These are phyloP conservation scores for Pristionchus mayeri DNA, from an alignment of 2,888 invertebrate species.

Conservation along the genomic window DNA sequence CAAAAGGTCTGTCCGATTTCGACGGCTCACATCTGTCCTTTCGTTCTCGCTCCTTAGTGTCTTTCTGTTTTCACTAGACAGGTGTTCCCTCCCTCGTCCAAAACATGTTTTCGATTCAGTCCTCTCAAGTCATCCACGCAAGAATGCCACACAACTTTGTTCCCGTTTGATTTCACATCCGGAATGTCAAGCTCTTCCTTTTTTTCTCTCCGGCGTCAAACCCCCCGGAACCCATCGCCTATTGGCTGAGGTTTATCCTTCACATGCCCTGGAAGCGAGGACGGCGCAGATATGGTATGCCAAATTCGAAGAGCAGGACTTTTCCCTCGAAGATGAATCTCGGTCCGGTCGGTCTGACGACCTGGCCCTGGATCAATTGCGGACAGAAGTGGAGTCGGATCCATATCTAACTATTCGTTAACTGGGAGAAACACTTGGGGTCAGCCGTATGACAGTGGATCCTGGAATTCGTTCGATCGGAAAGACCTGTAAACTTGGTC, in stretches of 20 bases:
- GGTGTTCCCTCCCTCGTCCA: neutral
- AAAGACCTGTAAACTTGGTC: neutral
- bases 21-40: too few species aligned
- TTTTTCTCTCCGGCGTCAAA: neutral
- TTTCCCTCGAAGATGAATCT: neutral
- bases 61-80: constrained; percentile 4
- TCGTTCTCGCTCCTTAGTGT: neutral
- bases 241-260: neutral
- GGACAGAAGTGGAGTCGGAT: neutral
- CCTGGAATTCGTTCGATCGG: neutral
- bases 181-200: neutral
- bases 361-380: neutral
- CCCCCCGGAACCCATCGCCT: neutral
- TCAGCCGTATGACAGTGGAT: neutral
- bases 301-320: constrained; percentile 4
- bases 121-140: neutral
- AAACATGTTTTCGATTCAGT: neutral
- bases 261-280: neutral
- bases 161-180: constrained; percentile 6
- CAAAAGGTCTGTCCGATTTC: too few species aligned
- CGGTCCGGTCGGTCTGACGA: neutral
- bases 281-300: neutral
- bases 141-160: constrained; percentile 11
- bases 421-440: neutral
- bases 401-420: neutral